Evolutionary conservation across 1,140 invertebrate genomes (phyloP), one percentile per base, ranked within the genome.

Genomic region (Drosophila cardini): DNA sequence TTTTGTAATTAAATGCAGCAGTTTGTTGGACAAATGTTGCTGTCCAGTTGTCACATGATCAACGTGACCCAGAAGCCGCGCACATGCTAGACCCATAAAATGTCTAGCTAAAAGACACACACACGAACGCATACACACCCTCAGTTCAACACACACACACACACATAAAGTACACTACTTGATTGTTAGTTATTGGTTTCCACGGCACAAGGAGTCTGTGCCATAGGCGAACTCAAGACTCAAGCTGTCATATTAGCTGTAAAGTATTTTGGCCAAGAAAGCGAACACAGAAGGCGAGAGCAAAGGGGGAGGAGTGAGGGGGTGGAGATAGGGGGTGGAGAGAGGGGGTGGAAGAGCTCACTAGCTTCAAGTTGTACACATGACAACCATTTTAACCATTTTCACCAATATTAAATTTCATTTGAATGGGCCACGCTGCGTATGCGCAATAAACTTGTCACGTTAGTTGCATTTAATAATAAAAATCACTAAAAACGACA

Each of bases 371-470:
- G 32, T 15, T 52, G 62, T 53, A 30, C n/a, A 57, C 50, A 70
- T 74, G 67, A 36, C 72, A 74, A 63, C 72, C 56, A 50, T 42
- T 76, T 67, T 53, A 21, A 53, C 72, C 72, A 75, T 71, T 71
- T 65, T 43, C 50, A 36, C 63, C 64, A 70, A 78, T 89, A 87
- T 87, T 89, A 80, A 80, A 89, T 89, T 80, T 84, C 58, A 60
- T 40, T 38, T 48, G 36, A 65, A 40, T 45, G 56, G 65, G 18
- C 62, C 43, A 89, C 77, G 73, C 76, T 76, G 67, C 84, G 84
- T 87, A 87, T 87, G 73, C 73, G 84, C 80, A 89, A 89, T 89
- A 79, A 78, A 84, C 77, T 78, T 84, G 84, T 89, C 84, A 89
- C 61, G 74, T 80, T 64, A 56, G 74, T 67, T 89, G 85, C 77